Evolutionary conservation across 2,888 invertebrate genomes (phyloP).

Genomic region (Protophormia terraenovae): DNA sequence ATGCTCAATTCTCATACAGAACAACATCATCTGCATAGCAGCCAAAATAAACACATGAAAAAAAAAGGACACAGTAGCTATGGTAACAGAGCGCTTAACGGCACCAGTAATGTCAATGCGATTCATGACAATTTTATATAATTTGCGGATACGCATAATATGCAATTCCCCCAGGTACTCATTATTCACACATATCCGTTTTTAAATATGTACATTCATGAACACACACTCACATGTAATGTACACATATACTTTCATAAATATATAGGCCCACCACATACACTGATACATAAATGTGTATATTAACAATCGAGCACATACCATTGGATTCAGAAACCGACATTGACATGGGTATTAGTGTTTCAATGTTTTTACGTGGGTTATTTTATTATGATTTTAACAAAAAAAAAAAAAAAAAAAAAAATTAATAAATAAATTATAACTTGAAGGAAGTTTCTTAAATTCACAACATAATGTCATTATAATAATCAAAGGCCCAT

Average conservation of each 20-base stretch:
- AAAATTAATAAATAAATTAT: too few relatives aligned
- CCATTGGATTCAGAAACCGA: background rate
- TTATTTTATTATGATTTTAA: too few relatives aligned
- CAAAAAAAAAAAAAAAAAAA: too few relatives aligned
- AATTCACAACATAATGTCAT: too few relatives aligned
- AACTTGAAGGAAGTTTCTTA: too few relatives aligned
- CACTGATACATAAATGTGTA: background rate
- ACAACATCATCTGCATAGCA: constrained; percentile 22
- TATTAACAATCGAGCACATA: background rate
- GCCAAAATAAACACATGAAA: background rate
- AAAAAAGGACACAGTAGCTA: constrained; percentile 1
- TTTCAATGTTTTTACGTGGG: constrained; percentile 29
- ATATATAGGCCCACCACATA: background rate
- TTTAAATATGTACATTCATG: constrained; percentile 22
- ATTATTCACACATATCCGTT: constrained; percentile 65
- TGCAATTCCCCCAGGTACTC: constrained; percentile 65
- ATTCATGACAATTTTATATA: constrained; percentile 69
- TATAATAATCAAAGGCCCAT: too few relatives aligned
- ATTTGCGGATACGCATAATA: constrained; percentile 67
- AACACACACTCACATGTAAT: background rate
- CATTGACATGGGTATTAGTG: constrained; percentile 13
- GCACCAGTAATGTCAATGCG: constrained; percentile 30
- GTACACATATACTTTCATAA: background rate
- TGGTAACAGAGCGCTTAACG: background rate
- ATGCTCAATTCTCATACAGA: background rate